Evolutionary conservation across 1,140 invertebrate species (phyloP).

Genomic region (Formica exsecta): DNA sequence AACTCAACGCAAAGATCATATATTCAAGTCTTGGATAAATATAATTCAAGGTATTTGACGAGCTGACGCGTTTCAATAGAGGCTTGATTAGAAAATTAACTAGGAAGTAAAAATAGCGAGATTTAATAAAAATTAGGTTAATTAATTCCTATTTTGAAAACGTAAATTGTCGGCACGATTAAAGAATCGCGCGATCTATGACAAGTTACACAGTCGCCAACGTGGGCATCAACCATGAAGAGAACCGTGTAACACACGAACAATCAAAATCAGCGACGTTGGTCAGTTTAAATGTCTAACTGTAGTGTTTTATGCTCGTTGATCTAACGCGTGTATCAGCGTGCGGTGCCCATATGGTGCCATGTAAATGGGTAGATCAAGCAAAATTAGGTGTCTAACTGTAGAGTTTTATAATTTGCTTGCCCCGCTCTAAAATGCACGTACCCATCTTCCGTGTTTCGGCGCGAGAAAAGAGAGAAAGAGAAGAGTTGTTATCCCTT

Average conservation of each 20-base stretch:
- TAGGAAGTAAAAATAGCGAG: neutral
- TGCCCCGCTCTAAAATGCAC: neutral
- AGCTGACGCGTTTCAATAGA: neutral
- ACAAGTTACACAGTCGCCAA: slow-evolving; percentile 39
- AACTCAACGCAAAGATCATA: slow-evolving; percentile 5
- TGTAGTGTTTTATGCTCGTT: slow-evolving; percentile 71
- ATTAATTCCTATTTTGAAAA: neutral
- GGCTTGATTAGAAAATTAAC: neutral
- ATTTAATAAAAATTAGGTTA: neutral
- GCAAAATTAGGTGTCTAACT: slow-evolving; percentile 46
- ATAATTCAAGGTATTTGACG: neutral
- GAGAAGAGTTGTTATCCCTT: neutral
- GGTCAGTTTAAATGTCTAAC: slow-evolving; percentile 69
- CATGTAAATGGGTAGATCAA: slow-evolving; percentile 58
- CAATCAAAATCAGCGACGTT: slow-evolving; percentile 65
- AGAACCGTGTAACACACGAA: slow-evolving; percentile 57
- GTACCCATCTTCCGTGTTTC: neutral
- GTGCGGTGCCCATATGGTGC: neutral
- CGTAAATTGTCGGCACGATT: neutral
- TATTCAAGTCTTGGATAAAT: neutral
- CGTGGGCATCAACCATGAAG: slow-evolving; percentile 55
- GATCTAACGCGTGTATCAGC: slow-evolving; percentile 52
- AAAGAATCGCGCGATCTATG: neutral
- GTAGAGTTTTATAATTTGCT: slow-evolving; percentile 65
- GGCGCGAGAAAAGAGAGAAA: neutral